phyloP scores from a whole-genome alignment of 1,140 invertebrate species.

The Subanguina moxae region DNA sequence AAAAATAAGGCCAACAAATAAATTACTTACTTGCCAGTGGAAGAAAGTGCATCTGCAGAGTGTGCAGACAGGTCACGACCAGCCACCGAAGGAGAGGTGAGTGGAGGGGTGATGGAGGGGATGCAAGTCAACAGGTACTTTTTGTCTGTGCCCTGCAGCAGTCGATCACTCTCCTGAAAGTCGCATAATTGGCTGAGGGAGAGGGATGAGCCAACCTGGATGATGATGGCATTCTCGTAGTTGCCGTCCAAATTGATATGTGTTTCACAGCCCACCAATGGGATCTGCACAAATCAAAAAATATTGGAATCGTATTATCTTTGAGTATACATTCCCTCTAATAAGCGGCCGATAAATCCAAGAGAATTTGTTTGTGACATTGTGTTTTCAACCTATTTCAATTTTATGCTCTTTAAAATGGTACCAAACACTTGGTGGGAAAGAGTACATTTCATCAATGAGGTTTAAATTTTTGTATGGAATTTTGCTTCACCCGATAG shows the following conservation, averaged over 20 bases:
- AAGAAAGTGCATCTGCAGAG: no score
- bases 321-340: no score
- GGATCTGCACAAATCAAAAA: constrained; percentile 38
- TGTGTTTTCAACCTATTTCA: no score
- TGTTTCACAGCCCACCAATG: constrained; percentile 52
- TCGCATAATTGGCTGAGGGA: not conserved
- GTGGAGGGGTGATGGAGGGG: constrained; percentile 31
- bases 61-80: not conserved
- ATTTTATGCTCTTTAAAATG: no score
- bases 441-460: no score
- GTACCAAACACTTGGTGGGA: no score
- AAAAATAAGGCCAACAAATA: no score
- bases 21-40: not conserved
- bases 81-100: not conserved
- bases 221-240: constrained; percentile 56
- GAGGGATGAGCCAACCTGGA: constrained; percentile 27
- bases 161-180: not conserved
- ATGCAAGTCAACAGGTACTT: constrained; percentile 58
- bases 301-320: no score
- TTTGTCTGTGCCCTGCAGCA: constrained; percentile 20
- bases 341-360: not conserved
- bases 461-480: no score
- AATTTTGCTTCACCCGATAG: no score
- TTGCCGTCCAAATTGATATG: constrained; percentile 51
- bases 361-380: no score